phyloP scores from a whole-genome alignment of 1,140 invertebrate genomes.

The Ylistrum balloti region DNA sequence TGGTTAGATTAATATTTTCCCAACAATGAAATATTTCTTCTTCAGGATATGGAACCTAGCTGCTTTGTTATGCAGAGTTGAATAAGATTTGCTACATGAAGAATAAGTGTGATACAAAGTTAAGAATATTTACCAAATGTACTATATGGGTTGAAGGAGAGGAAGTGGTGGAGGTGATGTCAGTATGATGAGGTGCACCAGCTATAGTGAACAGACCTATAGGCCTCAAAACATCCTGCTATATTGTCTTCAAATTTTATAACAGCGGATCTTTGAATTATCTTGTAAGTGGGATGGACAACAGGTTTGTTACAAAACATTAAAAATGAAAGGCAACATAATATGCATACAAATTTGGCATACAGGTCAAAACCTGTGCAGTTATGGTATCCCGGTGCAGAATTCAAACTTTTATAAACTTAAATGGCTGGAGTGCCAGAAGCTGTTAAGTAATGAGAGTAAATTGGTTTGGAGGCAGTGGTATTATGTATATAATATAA shows the following conservation, averaged over 20 bases:
- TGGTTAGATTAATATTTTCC: too few relatives aligned
- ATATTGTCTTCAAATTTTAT: constrained; percentile 19
- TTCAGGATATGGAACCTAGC: too few relatives aligned
- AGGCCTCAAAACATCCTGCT: not conserved
- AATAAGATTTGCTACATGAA: not conserved
- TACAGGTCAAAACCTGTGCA: not conserved
- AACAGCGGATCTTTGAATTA: constrained; percentile 33
- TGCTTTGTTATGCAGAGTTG: too few relatives aligned
- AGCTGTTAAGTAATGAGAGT: not conserved
- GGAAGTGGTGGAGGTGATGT: not conserved
- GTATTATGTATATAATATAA: not conserved
- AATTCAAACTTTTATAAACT: too few relatives aligned
- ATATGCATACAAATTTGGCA: constrained; percentile 39
- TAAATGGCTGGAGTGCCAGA: not conserved
- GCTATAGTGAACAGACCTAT: not conserved
- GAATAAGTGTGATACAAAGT: not conserved
- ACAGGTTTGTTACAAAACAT: not conserved
- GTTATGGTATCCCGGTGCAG: not conserved
- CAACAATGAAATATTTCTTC: too few relatives aligned
- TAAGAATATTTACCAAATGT: not conserved
- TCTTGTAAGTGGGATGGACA: constrained; percentile 15
- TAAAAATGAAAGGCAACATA: constrained; percentile 29
- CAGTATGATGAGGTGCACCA: not conserved
- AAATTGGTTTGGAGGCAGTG: constrained; percentile 7
- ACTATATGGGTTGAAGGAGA: not conserved